These are phyloP conservation scores for Ptychadena robeensis DNA, from an alignment of 2,797 vertebrate species.

Conservation along the genomic window DNA sequence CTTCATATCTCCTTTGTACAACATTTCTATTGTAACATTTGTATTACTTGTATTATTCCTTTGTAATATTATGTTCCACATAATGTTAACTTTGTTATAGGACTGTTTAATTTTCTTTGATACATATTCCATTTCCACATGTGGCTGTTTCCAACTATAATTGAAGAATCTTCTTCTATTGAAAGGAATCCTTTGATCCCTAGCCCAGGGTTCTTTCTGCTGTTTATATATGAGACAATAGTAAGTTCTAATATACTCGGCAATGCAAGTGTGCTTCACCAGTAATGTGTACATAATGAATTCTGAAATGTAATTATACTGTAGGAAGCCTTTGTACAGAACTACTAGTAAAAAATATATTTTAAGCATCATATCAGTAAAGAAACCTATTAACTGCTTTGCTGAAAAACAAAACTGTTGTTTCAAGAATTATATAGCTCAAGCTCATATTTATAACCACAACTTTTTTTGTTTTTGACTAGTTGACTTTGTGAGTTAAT, in stretches of 20 bases:
- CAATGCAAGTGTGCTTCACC: not conserved
- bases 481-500: no score
- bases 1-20: not conserved
- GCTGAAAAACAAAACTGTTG: no score
- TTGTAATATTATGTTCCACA: not conserved
- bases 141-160: not conserved
- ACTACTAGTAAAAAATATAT: no score
- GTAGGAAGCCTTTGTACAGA: not conserved
- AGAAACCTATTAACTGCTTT: no score
- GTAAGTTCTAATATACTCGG: not conserved
- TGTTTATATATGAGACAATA: slow-evolving; percentile 27
- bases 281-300: not conserved
- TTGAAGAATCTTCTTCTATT: slow-evolving; percentile 23
- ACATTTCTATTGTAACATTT: not conserved
- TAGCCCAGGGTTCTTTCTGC: slow-evolving; percentile 27
- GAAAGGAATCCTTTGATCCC: slow-evolving; percentile 22
- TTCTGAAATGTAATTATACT: not conserved
- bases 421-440: no score
- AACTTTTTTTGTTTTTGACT: no score
- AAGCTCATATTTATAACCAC: no score
- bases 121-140: not conserved
- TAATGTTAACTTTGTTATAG: not conserved
- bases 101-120: not conserved
- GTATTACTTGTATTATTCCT: not conserved
- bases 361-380: no score